Base-by-base conservation (phyloP, 1,140 invertebrate species). In the Mylabris phalerata region DNA sequence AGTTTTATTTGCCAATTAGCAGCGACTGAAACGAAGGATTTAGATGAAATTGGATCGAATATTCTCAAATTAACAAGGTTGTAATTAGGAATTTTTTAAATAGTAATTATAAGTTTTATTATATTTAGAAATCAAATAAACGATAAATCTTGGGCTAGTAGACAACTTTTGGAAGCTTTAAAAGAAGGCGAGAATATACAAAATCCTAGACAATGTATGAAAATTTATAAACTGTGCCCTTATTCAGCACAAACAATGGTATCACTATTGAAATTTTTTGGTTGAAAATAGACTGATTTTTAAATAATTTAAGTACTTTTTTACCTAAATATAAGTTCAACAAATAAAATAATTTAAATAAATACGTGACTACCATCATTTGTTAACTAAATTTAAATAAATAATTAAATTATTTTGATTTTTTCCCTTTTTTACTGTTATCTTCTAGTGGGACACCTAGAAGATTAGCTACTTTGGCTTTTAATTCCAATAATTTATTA, bases 401-500 rank as follows among this genome's bases (percentile, higher is more conserved):
- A 42, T 42, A 13, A 13, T 13, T 13, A 42, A 54, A 27, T 52
- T 48, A 54, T 19, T 59, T 47, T 26, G 9, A 25, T 10, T 43
- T 13, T 42, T 54, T 48, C 3, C 46, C 32, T 39, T 40, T 50
- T n/a, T 50, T 57, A 26, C 39, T 9, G 6, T 27, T 43, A 39
- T 59, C 57, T 13, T 48, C 67, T 19, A 66, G 55, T 41, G 76
- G 71, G 11, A 50, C 73, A 50, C 82, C 83, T 60, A 79, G 78
- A 9, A 80, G 73, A 46, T 78, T 60, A 1, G 79, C 75, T 41
- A 93, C 75, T 62, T 84, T 78, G 64, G 84, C 82, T 70, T 94
- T 94, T 11, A 94, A 72, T 56, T 84, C 79, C 24, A 93, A 67
- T 3, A 94, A 76, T 49, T 80, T 78, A 4, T 82, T 79, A 1